A percentile compares a stretch with the other conserved stretches of the same genome.
phyloP scores from a whole-genome alignment of 2,888 invertebrate genomes.

The Bruchidius siliquastri region DNA sequence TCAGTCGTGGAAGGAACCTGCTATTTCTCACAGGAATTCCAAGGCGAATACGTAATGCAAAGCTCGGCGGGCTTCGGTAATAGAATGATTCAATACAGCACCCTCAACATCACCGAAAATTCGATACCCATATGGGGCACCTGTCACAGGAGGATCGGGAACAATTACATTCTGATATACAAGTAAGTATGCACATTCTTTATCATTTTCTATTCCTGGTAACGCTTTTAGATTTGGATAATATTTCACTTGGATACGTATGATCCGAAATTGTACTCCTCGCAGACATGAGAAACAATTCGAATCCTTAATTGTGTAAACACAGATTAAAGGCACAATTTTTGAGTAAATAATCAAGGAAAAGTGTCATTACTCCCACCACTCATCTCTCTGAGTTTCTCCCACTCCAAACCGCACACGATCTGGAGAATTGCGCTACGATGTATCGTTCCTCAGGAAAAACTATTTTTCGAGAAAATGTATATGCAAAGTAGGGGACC shows the following conservation, averaged over 20 bases:
- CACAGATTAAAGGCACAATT: too few relatives aligned
- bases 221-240: not conserved
- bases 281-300: too few relatives aligned
- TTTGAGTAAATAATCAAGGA: too few relatives aligned
- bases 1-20: constrained; percentile 45
- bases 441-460: too few relatives aligned
- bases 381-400: too few relatives aligned
- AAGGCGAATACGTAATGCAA: constrained; percentile 62
- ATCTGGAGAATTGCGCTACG: too few relatives aligned
- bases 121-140: constrained; percentile 63
- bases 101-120: constrained; percentile 58
- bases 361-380: too few relatives aligned
- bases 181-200: constrained; percentile 44
- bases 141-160: constrained; percentile 56
- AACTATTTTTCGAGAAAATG: too few relatives aligned
- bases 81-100: constrained; percentile 52
- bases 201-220: not conserved
- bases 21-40: constrained; percentile 61
- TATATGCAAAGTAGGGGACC: too few relatives aligned
- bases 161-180: constrained; percentile 58
- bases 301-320: too few relatives aligned
- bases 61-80: constrained; percentile 46
- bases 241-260: not conserved
- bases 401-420: too few relatives aligned
- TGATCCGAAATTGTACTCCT: too few relatives aligned